Conservation (phyloP, 53 echinoderm and acorn worm genomes). For the Crossaster papposus region DNA sequence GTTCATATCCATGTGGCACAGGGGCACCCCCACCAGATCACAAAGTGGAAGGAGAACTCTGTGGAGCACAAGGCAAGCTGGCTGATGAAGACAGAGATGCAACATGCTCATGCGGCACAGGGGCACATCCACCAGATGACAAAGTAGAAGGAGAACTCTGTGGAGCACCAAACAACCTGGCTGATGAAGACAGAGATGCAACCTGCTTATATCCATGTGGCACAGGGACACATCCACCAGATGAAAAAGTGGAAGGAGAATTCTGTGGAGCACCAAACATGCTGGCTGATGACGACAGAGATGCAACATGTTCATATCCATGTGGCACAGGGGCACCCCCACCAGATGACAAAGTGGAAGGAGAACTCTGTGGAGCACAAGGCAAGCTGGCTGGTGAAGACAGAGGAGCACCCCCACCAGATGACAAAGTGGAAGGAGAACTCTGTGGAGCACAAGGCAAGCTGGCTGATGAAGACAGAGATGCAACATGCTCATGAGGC, state of each 20-base stretch:
- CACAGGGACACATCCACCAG: constrained; percentile 14
- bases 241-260: constrained; percentile 6
- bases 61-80: background rate
- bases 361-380: background rate
- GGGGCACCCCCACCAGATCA: constrained; percentile 16
- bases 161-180: too few relatives aligned
- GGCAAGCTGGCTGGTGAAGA: constrained; percentile 7
- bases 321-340: background rate
- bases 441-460: background rate
- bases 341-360: constrained; percentile 8
- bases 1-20: background rate
- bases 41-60: constrained; percentile 1
- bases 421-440: constrained; percentile 11
- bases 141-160: too few relatives aligned
- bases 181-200: too few relatives aligned
- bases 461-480: background rate
- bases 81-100: background rate
- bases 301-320: background rate
- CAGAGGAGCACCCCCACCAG: constrained; percentile 12
- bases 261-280: background rate
- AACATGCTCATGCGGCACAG: background rate
- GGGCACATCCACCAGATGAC: background rate
- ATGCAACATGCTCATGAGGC: too few relatives aligned
- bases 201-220: background rate
- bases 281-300: background rate